Conservation (phyloP, 2,888 invertebrate genomes). For the Sisyra terminalis region DNA sequence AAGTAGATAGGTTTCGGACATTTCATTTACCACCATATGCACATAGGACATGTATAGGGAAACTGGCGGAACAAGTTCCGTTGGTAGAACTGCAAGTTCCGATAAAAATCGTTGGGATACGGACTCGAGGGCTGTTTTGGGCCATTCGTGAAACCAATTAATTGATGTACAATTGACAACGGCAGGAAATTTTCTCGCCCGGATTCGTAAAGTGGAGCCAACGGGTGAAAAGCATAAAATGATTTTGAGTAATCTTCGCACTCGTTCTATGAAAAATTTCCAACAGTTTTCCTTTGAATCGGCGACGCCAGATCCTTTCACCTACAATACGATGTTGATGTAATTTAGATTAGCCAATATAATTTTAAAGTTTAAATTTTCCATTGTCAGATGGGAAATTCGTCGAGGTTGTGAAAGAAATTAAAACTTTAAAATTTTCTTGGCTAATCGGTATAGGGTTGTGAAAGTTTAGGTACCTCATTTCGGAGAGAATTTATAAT, state of each 20-base stretch:
- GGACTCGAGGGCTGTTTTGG: slow-evolving; percentile 74
- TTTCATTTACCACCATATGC: slow-evolving; percentile 73
- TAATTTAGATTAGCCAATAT: slow-evolving; percentile 11
- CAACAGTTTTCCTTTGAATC: slow-evolving; percentile 89
- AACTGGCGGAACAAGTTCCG: slow-evolving; percentile 41
- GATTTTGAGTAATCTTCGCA: slow-evolving; percentile 57
- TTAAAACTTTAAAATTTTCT: too few species aligned
- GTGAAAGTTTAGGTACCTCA: too few species aligned
- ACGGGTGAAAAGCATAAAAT: slow-evolving; percentile 92
- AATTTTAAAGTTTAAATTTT: too few species aligned
- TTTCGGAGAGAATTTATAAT: slow-evolving; percentile 59
- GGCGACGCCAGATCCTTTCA: slow-evolving; percentile 62
- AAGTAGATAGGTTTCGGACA: slow-evolving; percentile 60
- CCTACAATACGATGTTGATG: slow-evolving; percentile 31
- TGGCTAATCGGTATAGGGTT: too few species aligned
- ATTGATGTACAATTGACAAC: slow-evolving; percentile 85
- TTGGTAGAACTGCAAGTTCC: slow-evolving; percentile 55
- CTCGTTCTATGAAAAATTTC: slow-evolving; percentile 86
- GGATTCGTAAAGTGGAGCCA: slow-evolving; percentile 69
- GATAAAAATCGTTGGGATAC: slow-evolving; percentile 72
- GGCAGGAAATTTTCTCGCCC: slow-evolving; percentile 87
- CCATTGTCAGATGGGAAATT: not conserved
- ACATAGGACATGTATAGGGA: slow-evolving; percentile 82
- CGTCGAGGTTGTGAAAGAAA: too few species aligned
- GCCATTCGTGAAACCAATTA: slow-evolving; percentile 97